Evolutionary conservation across 2,888 invertebrate species (phyloP).

Genomic region (Lepidocyrtoides sp.): DNA sequence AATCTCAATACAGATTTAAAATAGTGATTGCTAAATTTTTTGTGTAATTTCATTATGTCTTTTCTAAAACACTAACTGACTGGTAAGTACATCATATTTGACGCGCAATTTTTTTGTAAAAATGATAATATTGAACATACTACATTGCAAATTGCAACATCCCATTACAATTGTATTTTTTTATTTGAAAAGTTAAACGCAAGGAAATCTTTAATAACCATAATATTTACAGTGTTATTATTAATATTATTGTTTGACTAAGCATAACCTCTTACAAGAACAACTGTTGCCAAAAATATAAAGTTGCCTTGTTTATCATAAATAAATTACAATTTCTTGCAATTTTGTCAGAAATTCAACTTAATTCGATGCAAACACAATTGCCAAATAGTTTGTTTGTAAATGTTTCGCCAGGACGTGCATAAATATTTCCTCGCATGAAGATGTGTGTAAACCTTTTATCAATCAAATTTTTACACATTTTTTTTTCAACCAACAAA

Average conservation of each 20-base stretch:
- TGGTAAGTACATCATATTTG: background rate
- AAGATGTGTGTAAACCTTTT: background rate
- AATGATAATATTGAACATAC: background rate
- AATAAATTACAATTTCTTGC: slow-evolving; percentile 61
- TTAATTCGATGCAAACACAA: background rate
- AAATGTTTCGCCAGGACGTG: background rate
- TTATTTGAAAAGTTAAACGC: background rate
- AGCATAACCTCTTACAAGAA: background rate
- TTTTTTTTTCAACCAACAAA: background rate
- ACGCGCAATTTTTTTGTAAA: background rate
- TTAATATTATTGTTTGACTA: background rate
- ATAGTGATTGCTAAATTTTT: background rate
- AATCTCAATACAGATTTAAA: background rate
- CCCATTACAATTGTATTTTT: background rate
- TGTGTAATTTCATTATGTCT: background rate
- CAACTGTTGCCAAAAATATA: slow-evolving; percentile 56
- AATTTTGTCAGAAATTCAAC: slow-evolving; percentile 39
- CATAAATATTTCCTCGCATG: background rate
- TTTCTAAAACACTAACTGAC: background rate
- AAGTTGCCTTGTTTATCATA: slow-evolving; percentile 40
- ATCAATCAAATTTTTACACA: background rate
- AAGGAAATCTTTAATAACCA: slow-evolving; percentile 20
- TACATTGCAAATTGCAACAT: slow-evolving; percentile 7
- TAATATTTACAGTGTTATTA: background rate
- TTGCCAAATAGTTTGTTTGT: slow-evolving; percentile 32